phyloP scores from a whole-genome alignment of 2,888 invertebrate genomes.

The Pasiphila rectangulata region DNA sequence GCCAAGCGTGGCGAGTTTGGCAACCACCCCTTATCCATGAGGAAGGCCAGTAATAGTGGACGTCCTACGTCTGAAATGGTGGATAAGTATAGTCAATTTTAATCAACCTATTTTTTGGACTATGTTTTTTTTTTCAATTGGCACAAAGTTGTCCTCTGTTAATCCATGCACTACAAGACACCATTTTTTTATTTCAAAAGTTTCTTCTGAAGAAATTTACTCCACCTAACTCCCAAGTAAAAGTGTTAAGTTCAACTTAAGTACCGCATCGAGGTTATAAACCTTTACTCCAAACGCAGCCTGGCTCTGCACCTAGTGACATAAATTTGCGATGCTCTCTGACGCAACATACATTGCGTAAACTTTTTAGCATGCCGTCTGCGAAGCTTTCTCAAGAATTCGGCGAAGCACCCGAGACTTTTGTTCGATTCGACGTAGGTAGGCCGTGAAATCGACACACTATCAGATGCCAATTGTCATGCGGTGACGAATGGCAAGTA shows the following conservation, averaged over 20 bases:
- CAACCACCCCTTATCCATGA: too few relatives aligned
- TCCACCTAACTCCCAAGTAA: too few relatives aligned
- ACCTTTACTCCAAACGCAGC: not conserved
- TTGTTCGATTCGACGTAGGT: slow-evolving; percentile 49
- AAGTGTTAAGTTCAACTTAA: not conserved
- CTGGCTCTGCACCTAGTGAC: slow-evolving; percentile 39
- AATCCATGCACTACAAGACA: too few relatives aligned
- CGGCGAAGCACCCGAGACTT: slow-evolving; percentile 63
- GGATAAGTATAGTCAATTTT: too few relatives aligned
- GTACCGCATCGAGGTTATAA: not conserved
- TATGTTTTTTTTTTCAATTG: too few relatives aligned
- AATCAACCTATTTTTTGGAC: too few relatives aligned
- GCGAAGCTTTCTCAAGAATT: slow-evolving; percentile 69
- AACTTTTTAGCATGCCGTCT: slow-evolving; percentile 73
- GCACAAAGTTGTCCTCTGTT: too few relatives aligned
- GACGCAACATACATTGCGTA: slow-evolving; percentile 70
- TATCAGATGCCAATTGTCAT: slow-evolving; percentile 46
- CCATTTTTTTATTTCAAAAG: too few relatives aligned
- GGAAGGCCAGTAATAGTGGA: too few relatives aligned
- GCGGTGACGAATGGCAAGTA: slow-evolving; percentile 58
- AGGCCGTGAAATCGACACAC: slow-evolving; percentile 66
- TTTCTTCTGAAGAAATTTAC: too few relatives aligned
- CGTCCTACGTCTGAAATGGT: too few relatives aligned
- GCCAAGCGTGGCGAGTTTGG: too few relatives aligned
- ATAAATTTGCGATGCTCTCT: slow-evolving; percentile 54